Percentiles rank a stretch among this genome's conserved stretches.
These are phyloP conservation scores for Microcebus ravelobensis DNA, from an alignment of 2,113 vertebrate species.

Conservation along the genomic window DNA sequence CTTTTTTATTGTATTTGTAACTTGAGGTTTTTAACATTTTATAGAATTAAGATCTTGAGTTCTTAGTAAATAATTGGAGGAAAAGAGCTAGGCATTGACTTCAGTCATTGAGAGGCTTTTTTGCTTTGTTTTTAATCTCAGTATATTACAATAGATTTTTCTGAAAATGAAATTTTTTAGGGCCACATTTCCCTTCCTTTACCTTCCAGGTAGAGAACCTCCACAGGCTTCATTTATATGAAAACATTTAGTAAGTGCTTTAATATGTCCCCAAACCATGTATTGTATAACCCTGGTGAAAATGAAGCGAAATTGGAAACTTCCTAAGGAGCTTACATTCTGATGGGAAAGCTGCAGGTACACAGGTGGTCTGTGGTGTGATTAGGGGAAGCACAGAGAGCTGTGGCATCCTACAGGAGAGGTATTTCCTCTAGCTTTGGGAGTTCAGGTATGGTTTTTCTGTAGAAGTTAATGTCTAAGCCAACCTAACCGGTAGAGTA, in stretches of 20 bases:
- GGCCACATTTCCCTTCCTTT: not conserved
- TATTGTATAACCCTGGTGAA: not conserved
- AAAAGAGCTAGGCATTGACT: not conserved
- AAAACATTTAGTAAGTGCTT: not conserved
- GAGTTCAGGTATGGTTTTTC: not conserved
- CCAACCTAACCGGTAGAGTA: not conserved
- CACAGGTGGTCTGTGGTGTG: not conserved
- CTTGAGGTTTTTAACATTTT: not conserved
- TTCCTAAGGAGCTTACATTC: not conserved
- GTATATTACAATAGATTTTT: not conserved
- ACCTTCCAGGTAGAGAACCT: not conserved
- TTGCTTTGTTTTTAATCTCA: not conserved
- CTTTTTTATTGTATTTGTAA: not conserved
- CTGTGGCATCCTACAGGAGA: not conserved
- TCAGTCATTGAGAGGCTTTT: not conserved
- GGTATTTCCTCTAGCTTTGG: not conserved
- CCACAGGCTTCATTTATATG: not conserved
- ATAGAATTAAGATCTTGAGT: not conserved
- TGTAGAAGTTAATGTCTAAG: not conserved
- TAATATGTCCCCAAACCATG: not conserved
- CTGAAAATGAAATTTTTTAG: not conserved
- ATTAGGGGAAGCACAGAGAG: not conserved
- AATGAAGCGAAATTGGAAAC: not conserved
- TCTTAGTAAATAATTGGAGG: not conserved
- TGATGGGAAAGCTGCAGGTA: not conserved